Percentiles rank a stretch among this genome's conserved stretches.
These are phyloP conservation scores for Lissonota sp. DNA, from an alignment of 2,888 invertebrate genomes.

Conservation along the genomic window DNA sequence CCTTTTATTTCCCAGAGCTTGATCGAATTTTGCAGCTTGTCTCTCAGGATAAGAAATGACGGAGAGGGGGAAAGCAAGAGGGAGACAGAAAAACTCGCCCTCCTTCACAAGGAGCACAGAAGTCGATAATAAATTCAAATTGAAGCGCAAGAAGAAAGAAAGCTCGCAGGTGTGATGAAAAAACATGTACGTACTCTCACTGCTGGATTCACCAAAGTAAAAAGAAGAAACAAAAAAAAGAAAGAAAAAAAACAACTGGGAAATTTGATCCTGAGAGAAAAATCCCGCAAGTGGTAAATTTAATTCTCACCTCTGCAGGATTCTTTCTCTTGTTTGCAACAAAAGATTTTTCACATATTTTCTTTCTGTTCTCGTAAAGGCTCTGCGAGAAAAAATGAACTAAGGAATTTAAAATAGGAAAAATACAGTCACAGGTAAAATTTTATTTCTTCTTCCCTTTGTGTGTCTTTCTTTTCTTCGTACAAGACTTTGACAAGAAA, in stretches of 20 bases:
- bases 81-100: not conserved
- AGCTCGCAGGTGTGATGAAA: constrained; percentile 4
- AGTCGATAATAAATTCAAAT: constrained; percentile 55
- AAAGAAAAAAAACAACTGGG: not conserved
- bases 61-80: not conserved
- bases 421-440: no score
- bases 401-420: no score
- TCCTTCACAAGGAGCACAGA: not conserved
- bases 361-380: no score
- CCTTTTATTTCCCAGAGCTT: not conserved
- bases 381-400: no score
- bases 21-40: constrained; percentile 41
- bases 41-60: not conserved
- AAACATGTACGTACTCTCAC: not conserved
- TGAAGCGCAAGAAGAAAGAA: constrained; percentile 15
- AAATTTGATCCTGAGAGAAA: constrained; percentile 8
- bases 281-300: constrained; percentile 20
- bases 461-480: not conserved
- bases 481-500: not conserved
- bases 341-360: no score
- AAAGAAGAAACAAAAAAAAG: not conserved
- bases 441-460: not conserved
- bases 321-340: no score
- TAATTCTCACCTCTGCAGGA: not conserved
- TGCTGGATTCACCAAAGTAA: no score